Conservation (phyloP, 1,140 invertebrate species). For the Drosophila kikkawai region DNA sequence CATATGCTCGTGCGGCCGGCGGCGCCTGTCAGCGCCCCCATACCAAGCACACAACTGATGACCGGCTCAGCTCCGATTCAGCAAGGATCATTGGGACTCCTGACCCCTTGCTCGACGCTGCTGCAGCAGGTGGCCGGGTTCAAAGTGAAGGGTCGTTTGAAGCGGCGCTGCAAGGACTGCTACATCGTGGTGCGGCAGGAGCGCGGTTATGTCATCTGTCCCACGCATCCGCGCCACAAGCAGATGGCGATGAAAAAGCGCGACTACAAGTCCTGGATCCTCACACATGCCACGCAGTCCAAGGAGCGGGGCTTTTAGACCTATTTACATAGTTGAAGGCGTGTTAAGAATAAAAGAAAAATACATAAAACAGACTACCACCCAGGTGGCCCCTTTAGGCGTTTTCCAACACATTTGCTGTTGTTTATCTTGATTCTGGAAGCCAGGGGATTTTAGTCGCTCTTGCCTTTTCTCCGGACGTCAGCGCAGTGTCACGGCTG, state of each 20-base stretch:
- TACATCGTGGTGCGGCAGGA: conserved; percentile 89
- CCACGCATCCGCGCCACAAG: conserved; percentile 91
- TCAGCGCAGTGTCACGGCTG: conserved; percentile 27
- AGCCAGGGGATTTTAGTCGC: conserved; percentile 19
- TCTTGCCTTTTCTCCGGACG: conserved; percentile 37
- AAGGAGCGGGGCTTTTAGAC: conserved; percentile 87
- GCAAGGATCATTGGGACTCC: conserved; percentile 14
- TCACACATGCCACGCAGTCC: conserved; percentile 90
- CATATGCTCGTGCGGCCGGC: conserved; percentile 56
- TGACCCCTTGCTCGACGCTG: conserved; percentile 54
- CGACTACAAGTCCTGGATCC: conserved; percentile 89
- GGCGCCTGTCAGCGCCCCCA: not conserved
- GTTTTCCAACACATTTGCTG: conserved; percentile 38
- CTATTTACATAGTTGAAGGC: conserved; percentile 18
- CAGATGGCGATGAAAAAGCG: conserved; percentile 89
- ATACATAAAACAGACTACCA: not conserved
- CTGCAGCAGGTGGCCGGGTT: conserved; percentile 78
- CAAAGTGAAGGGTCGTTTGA: conserved; percentile 86
- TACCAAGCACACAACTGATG: conserved; percentile 22
- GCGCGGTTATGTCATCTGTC: conserved; percentile 90
- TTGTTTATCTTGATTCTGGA: conserved; percentile 42
- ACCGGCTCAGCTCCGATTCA: not conserved
- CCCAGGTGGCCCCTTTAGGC: not conserved
- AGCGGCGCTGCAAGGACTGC: conserved; percentile 91
- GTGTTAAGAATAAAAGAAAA: conserved; percentile 29